Conservation (phyloP, 1,140 invertebrate genomes). For the Protaetia brevitarsis region DNA sequence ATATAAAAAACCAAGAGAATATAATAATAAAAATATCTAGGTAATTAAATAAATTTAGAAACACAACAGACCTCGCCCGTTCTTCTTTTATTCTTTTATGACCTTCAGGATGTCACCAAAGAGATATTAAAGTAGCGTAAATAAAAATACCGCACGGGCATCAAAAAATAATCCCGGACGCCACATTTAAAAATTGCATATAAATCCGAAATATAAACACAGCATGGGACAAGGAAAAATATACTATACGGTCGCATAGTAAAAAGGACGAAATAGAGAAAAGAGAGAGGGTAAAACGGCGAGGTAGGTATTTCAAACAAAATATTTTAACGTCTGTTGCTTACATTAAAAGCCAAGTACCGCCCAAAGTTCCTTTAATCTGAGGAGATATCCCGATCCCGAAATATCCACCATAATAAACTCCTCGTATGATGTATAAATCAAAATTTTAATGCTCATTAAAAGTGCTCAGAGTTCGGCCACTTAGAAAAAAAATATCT, state of each 20-base stretch:
- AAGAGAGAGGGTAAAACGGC: not conserved
- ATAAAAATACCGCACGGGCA: not conserved
- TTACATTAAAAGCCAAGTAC: constrained; percentile 16
- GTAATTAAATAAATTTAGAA: no score
- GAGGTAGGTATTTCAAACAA: constrained; percentile 12
- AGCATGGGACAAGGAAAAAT: not conserved
- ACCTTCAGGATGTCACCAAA: not conserved
- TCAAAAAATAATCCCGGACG: not conserved
- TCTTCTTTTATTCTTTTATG: not conserved
- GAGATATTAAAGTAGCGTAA: not conserved
- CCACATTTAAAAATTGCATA: not conserved
- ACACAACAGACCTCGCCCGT: not conserved
- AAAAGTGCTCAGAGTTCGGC: not conserved
- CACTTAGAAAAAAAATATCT: constrained; percentile 10
- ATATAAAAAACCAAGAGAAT: no score
- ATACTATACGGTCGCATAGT: not conserved
- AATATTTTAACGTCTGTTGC: constrained; percentile 11
- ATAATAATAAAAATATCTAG: no score
- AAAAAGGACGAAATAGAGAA: not conserved
- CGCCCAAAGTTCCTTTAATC: constrained; percentile 15
- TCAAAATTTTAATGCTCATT: constrained; percentile 24
- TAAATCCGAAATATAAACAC: not conserved
- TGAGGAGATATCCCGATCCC: constrained; percentile 10
- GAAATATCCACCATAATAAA: constrained; percentile 21
- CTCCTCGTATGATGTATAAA: constrained; percentile 20